Conservation (phyloP, 2,888 invertebrate genomes). For the Teleogryllus oceanicus region DNA sequence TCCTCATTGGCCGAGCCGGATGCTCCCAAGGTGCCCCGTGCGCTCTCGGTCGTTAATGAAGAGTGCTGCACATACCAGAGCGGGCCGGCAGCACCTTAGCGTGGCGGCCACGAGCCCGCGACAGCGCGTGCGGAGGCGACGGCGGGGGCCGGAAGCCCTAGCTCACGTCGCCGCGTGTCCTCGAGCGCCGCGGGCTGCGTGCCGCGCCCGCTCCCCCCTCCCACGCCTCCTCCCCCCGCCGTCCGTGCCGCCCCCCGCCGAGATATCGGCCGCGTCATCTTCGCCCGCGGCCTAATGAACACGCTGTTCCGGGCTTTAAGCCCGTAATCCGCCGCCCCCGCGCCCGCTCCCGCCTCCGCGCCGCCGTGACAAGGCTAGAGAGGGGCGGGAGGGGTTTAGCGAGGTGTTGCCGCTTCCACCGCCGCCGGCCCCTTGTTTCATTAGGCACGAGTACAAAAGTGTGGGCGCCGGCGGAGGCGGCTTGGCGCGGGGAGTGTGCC, state of each 20-base stretch:
- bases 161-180: not conserved
- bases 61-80: too few species aligned
- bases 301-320: conserved; percentile 18
- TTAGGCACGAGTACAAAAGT: not conserved
- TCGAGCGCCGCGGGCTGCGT: not conserved
- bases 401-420: conserved; percentile 6
- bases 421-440: conserved; percentile 10
- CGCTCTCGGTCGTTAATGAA: too few species aligned
- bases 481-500: too few species aligned
- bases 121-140: not conserved
- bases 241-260: not conserved
- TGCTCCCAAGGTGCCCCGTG: too few species aligned
- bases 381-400: not conserved
- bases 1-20: too few species aligned
- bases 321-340: conserved; percentile 1
- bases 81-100: too few species aligned
- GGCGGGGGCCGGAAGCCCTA: not conserved
- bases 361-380: not conserved
- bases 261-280: conserved; percentile 18
- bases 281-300: conserved; percentile 18
- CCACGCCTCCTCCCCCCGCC: not conserved
- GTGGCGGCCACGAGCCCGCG: not conserved
- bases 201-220: not conserved
- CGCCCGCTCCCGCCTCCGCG: not conserved
- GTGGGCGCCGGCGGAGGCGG: not conserved